These are phyloP conservation scores for Melanerpes aurifrons DNA, from an alignment of 2,113 vertebrate genomes.

Conservation along the genomic window DNA sequence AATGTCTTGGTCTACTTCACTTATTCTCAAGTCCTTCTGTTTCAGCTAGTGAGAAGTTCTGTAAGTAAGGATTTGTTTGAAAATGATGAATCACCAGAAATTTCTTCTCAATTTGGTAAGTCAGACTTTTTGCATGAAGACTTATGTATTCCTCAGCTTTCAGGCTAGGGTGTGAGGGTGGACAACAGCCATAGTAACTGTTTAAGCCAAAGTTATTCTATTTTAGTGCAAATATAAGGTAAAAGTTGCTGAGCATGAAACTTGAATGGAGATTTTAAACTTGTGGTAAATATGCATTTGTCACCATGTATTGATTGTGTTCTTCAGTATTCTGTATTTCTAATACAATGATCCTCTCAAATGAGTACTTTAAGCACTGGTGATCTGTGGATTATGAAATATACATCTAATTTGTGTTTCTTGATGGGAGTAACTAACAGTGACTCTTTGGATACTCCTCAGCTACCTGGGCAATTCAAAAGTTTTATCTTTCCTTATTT, in stretches of 20 bases:
- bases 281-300: not conserved
- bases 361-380: not conserved
- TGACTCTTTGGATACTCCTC: not conserved
- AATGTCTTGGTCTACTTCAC: not conserved
- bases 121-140: not conserved
- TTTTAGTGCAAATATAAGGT: not conserved
- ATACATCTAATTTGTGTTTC: not conserved
- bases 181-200: not conserved
- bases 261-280: not conserved
- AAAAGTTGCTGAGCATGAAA: not conserved
- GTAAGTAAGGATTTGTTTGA: not conserved
- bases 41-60: not conserved
- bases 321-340: not conserved
- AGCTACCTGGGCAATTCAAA: not conserved
- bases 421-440: not conserved
- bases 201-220: constrained; percentile 13
- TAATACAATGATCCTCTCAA: not conserved
- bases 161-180: not conserved
- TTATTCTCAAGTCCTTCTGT: not conserved
- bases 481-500: not conserved
- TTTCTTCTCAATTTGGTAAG: not conserved
- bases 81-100: not conserved
- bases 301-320: not conserved
- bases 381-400: not conserved
- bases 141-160: constrained; percentile 38